Percentiles rank a stretch among this genome's conserved stretches.
Conservation (phyloP, 2,888 invertebrate species). For the Drosophila pseudotalamancana region DNA sequence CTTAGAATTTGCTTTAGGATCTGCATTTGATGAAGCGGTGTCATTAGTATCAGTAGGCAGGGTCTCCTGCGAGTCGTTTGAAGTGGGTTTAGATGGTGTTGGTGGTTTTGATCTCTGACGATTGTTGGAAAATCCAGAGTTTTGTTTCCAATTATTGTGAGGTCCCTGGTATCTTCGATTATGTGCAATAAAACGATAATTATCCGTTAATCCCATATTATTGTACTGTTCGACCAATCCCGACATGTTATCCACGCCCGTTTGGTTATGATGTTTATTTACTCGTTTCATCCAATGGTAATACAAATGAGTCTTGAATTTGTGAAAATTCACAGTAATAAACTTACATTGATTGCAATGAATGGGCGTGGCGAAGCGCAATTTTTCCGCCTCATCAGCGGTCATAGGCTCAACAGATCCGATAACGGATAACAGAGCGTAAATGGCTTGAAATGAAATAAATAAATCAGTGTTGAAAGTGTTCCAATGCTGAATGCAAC, state of each 20-base stretch:
- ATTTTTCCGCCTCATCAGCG: neutral
- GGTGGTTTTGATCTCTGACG: no score
- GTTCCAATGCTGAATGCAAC: conserved; percentile 34
- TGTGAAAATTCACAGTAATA: neutral
- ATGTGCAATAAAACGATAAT: no score
- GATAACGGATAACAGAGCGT: neutral
- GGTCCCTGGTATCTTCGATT: no score
- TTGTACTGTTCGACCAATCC: neutral
- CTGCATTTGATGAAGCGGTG: neutral
- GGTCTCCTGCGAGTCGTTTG: neutral
- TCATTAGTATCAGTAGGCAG: neutral
- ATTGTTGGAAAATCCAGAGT: neutral
- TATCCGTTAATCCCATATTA: no score
- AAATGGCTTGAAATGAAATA: conserved; percentile 20
- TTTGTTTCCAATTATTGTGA: no score
- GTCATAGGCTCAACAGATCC: conserved; percentile 21
- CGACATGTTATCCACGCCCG: neutral
- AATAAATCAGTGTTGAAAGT: conserved; percentile 42
- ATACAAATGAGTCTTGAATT: conserved; percentile 26
- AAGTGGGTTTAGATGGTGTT: neutral
- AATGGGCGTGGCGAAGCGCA: neutral
- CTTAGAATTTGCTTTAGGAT: neutral
- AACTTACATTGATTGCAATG: conserved; percentile 42
- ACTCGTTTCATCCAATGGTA: conserved; percentile 25
- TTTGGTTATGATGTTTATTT: neutral